These are phyloP conservation scores for Paraplagusia blochii DNA, from an alignment of 2,113 vertebrate genomes.

Conservation along the genomic window DNA sequence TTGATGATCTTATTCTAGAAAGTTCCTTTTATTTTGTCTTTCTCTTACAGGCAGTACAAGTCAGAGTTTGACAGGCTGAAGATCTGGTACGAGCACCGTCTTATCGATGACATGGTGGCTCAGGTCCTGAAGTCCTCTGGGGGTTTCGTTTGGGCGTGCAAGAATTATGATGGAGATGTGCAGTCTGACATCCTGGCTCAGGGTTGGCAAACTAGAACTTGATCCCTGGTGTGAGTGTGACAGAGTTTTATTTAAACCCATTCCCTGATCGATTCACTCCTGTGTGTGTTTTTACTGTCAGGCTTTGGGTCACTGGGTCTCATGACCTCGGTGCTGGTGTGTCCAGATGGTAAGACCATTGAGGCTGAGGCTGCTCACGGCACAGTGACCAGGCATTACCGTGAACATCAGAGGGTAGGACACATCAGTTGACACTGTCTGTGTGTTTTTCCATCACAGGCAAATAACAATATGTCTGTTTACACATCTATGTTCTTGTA, in stretches of 20 bases:
- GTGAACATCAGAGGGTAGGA: constrained; percentile 92
- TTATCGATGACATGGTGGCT: constrained; percentile 98
- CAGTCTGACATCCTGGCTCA: constrained; percentile 96
- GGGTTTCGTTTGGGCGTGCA: constrained; percentile 95
- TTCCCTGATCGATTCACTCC: rapidly evolving
- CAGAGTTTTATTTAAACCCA: background rate
- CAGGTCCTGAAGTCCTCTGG: constrained; percentile 93
- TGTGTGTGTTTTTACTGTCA: constrained; percentile 39
- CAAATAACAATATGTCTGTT: background rate
- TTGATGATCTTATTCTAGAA: too few species aligned
- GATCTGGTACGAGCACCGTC: constrained; percentile 97
- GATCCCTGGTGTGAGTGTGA: rapidly evolving
- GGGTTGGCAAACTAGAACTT: constrained; percentile 66
- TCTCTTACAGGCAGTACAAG: constrained; percentile 83
- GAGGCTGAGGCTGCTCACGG: constrained; percentile 94
- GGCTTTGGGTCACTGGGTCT: constrained; percentile 94
- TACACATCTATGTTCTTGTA: background rate
- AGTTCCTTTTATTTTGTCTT: background rate
- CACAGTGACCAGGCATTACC: constrained; percentile 93
- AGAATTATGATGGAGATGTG: constrained; percentile 95
- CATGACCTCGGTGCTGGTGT: constrained; percentile 93
- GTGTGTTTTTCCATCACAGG: background rate
- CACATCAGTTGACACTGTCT: background rate
- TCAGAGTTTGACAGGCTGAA: constrained; percentile 89
- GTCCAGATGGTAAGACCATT: constrained; percentile 93